Base-by-base conservation (phyloP, 1,140 invertebrate genomes). In the Nebria ingens region DNA sequence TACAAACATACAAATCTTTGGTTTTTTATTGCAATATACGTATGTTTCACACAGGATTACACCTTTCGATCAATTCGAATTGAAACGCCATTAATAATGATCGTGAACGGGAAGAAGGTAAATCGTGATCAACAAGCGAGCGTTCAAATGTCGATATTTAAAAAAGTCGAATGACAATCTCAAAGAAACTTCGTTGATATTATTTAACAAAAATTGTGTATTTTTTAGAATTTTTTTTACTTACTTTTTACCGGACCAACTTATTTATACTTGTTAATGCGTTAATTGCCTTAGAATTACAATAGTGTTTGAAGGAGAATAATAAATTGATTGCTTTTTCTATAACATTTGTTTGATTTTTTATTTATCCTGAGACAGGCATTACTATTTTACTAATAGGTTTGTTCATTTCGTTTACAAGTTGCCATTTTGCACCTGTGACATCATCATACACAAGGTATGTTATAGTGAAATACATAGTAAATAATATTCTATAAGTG, bases 31-130 rank as follows among this genome's bases (percentile, higher is more conserved):
- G 22, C 57, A 17, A n/a, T 6, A 45, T 12, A 45, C 54, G 58
- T 21, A 20, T 65, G 40, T 61, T 76, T 79, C n/a, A n/a, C n/a
- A 62, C 74, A 89, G 87, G 76, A 73, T 60, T 87, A 83, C 64
- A 73, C 81, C 58, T 90, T 86, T 68, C 76, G 78, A 64, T 80
- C 82, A 50, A 80, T 91, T 53, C 76, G 87, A 54, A 81, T 91
- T 13, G 85, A 89, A 70, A 86, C 81, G 58, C 89, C 88, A 0
- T 67, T 86, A 58, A 73, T 82, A 49, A 70, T 91, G 62, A 78
- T 88, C 19, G 80, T 90, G 25, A 91, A 91, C 71, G 84, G 86
- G 9, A 83, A 80, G 59, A 84, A 85, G 61, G 71, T 87, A 42
- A 79, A 78, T 25, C 73, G 76, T 57, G 80, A 86, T 61, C 81